These are phyloP conservation scores for Syritta pipiens DNA, from an alignment of 2,888 invertebrate species.

Conservation along the genomic window DNA sequence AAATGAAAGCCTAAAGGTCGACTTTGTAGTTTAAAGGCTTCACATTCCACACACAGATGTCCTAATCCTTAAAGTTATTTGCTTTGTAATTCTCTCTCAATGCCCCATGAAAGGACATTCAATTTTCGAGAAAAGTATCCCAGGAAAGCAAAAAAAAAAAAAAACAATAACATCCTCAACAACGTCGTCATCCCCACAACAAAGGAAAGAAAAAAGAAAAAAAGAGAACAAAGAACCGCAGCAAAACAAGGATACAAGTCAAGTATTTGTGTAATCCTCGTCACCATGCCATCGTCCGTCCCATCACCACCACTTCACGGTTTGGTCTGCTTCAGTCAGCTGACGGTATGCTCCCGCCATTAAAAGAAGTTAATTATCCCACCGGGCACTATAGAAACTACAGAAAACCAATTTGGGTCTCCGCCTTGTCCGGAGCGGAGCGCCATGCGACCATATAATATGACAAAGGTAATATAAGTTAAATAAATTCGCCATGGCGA, in stretches of 20 bases:
- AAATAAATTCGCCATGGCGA: slow-evolving; percentile 13
- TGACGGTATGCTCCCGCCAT: neutral
- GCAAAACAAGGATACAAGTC: neutral
- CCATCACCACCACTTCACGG: neutral
- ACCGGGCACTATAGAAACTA: slow-evolving; percentile 7
- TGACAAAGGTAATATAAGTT: slow-evolving; percentile 18
- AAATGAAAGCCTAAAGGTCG: too few relatives aligned
- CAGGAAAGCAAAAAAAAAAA: neutral
- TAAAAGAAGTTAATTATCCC: slow-evolving; percentile 33
- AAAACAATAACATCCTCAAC: neutral
- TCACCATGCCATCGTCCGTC: too few relatives aligned
- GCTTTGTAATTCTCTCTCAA: too few relatives aligned
- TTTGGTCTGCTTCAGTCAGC: neutral
- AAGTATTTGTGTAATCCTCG: neutral
- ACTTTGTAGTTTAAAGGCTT: too few relatives aligned
- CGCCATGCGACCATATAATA: slow-evolving; percentile 14
- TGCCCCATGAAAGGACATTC: slow-evolving; percentile 1
- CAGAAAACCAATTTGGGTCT: slow-evolving; percentile 11
- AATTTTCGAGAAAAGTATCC: neutral
- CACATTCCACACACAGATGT: too few relatives aligned
- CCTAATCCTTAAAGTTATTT: too few relatives aligned
- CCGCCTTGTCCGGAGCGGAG: neutral
- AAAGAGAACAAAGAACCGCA: too few relatives aligned
- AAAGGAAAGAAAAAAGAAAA: neutral
- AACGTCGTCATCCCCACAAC: neutral